Base-by-base conservation (phyloP, 2,113 vertebrate species). In the Enhydra lutris region DNA sequence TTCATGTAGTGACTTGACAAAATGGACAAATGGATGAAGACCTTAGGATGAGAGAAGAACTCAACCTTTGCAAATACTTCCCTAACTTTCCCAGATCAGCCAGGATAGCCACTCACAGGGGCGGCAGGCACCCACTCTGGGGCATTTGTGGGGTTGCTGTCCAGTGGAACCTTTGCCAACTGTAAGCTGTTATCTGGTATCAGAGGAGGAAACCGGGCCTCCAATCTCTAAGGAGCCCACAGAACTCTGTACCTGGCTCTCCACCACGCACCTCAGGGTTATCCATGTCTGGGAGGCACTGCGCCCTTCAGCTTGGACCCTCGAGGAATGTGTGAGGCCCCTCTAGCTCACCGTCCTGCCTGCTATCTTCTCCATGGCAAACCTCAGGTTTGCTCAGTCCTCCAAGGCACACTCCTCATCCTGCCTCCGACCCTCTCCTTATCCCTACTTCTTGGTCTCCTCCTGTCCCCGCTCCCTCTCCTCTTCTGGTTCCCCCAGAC, bases 61-160 rank as follows among this genome's bases (percentile, higher is more conserved):
- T 92, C 85, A 93, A 34, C 29, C 59, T 74, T 65, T 23, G 21
- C 76, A 84, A 82, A 52, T 14, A 23, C 42, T 67, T 87, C 79
- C 83, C 39, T 55, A 7, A 69, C 52, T 34, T 24, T 20, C 24
- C 59, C 7, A 42, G 73, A 36, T 69, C 55, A 50, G 11, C 26
- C 39, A 21, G 61, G 65, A 83, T 14, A 29, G 36, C 34, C 24
- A 4, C 15, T 76, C 36, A 24, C 47, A 24, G 0, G 3, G 20
- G 45, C 0, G 4, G 52, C 3, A 73, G 20, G 18, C 9, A 7
- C 0, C 0, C 11, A 7, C 52, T 14, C 59, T 8, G 8, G 47
- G 2, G 39, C 18, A 23, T 7, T 13, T 31, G n/a, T 47, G 57
- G 55, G 36, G 18, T n/a, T 57, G 18, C 50, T 1, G 13, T 15